phyloP scores from a whole-genome alignment of 2,113 vertebrate genomes.

The Hiodon tergisus region DNA sequence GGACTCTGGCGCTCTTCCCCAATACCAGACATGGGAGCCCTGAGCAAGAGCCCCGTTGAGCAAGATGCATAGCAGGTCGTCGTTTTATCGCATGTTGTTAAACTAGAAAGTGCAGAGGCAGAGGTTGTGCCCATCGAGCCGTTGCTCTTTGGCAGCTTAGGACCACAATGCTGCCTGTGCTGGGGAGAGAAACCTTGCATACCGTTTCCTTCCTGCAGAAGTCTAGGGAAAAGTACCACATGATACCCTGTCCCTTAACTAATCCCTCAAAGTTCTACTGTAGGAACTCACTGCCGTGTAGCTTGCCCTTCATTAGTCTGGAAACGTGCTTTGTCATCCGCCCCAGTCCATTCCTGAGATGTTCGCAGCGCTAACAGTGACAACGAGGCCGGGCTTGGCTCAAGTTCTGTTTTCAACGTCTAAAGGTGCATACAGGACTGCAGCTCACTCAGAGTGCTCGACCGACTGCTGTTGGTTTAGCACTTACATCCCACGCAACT shows the following conservation, averaged over 20 bases:
- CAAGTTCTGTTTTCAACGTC: not conserved
- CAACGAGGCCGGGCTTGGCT: not conserved
- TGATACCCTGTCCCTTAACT: no score
- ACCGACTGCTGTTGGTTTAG: no score
- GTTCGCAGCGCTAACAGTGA: not conserved
- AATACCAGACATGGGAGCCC: slow-evolving; percentile 36
- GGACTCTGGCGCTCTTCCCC: not conserved
- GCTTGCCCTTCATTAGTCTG: no score
- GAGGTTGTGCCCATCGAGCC: not conserved
- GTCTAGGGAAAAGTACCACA: no score
- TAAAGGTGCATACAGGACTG: not conserved
- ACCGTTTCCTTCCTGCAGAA: no score
- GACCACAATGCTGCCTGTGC: no score
- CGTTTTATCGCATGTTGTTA: not conserved
- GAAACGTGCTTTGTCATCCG: not conserved
- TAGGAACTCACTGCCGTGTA: no score
- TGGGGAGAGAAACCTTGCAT: no score
- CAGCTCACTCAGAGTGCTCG: not conserved
- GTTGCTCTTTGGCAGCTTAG: not conserved
- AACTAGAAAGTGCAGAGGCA: not conserved
- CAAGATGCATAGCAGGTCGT: not conserved
- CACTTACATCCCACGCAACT: no score
- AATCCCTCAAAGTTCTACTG: no score
- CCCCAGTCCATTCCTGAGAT: not conserved
- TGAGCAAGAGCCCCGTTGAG: slow-evolving; percentile 35